Percentiles rank a stretch among this genome's conserved stretches.
Conservation (phyloP, 2,113 vertebrate genomes). For the Sus scrofa region T2T-Sscrofa CM000825.6:64777501-64778000, state of each 20-base stretch:
- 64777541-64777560: background rate
- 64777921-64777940: background rate
- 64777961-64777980: background rate
- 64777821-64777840: background rate
- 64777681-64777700: background rate
- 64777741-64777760: background rate
- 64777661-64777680: background rate
- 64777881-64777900: rapidly evolving
- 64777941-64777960: background rate
- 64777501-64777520: background rate
- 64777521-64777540: background rate
- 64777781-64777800: background rate
- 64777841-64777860: background rate
- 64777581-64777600: background rate
- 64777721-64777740: background rate
- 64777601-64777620: background rate
- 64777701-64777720: background rate
- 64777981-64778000: too few relatives aligned
- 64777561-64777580: background rate
- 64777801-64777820: background rate
- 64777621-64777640: background rate
- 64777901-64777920: background rate
- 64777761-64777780: background rate
- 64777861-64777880: background rate
- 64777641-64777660: background rate